Base-by-base conservation (phyloP, 2,888 invertebrate genomes). In the Morpho deidamia region DNA sequence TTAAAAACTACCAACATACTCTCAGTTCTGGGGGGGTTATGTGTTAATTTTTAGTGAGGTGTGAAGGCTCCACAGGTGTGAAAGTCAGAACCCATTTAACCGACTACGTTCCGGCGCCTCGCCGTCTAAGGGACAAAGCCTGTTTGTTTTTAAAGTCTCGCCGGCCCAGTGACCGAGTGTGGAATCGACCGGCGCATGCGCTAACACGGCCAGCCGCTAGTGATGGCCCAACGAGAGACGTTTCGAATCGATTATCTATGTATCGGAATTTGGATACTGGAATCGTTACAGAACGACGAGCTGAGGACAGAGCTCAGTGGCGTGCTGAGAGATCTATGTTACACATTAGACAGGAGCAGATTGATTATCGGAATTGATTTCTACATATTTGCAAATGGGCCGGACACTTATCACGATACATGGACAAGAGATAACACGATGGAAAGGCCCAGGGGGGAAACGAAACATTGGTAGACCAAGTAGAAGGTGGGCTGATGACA, bases 161-260 rank as follows among this genome's bases (percentile, higher is more conserved):
- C 74, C 83, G 84, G 78, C 88, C 88, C 83, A 88, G 72, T 88
- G 88, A 87, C 88, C 87, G 87, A 88, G 76, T 87, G 79, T 70
- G 71, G 65, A 71, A 88, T 88, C 88, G 88, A 88, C 87, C 84
- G 79, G 70, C 86, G 88, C 86, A 81, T 72, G 88, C 88, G 86
- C 72, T 70, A 56, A 52, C 53, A 52, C 57, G 52, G 54, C 52
- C 49, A 52, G 51, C 45, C 41, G 48, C 44, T 49, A 61, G 58
- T 51, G 55, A 47, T 53, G 62, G 37, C 33, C 38, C 14, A 32
- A 23, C 53, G 51, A 56, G 50, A 45, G 50, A 45, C 23, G 8
- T 49, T 37, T 8, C 12, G 4, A 23, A 52, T 52, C 40, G 59
- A 51, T 14, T 45, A 23, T 39, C 4, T 12, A 34, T 34, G 14